A percentile compares a stretch with the other conserved stretches of the same genome.
These are phyloP conservation scores for Fragum sueziense DNA, from an alignment of 2,888 invertebrate genomes.

Conservation along the genomic window DNA sequence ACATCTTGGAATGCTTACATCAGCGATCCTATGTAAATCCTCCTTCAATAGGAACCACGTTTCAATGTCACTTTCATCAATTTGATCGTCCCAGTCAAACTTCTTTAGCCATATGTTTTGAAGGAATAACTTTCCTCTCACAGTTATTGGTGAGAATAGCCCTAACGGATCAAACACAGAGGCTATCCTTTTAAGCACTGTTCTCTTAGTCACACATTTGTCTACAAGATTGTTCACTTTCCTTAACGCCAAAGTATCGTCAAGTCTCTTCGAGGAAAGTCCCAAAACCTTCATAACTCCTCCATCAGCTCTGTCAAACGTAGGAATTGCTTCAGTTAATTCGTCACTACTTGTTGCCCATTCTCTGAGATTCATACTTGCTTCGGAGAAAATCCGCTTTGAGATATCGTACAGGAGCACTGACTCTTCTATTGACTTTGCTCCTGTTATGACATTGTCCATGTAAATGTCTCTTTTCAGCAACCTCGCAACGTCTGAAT, in stretches of 20 bases:
- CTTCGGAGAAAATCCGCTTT: conserved; percentile 20
- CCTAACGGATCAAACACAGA: conserved; percentile 27
- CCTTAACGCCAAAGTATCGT: too few relatives aligned
- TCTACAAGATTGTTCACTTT: neutral
- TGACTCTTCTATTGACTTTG: neutral
- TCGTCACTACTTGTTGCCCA: conserved; percentile 22
- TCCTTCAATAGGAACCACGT: neutral
- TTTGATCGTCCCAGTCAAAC: too few relatives aligned
- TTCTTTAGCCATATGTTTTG: conserved; percentile 12
- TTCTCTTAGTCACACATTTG: conserved; percentile 6
- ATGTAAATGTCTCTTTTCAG: conserved; percentile 27
- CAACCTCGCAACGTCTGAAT: neutral
- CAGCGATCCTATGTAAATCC: neutral
- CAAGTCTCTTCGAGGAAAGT: too few relatives aligned
- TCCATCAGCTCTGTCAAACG: neutral
- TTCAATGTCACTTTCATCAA: neutral
- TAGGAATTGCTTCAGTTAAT: neutral
- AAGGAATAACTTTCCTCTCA: conserved; percentile 24
- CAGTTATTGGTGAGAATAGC: conserved; percentile 23
- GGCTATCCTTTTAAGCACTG: conserved; percentile 6
- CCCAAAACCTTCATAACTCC: conserved; percentile 23
- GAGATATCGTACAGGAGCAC: neutral
- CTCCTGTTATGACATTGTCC: conserved; percentile 24
- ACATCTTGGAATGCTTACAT: neutral
- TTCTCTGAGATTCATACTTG: conserved; percentile 32